These are phyloP conservation scores for Strigamia crassipes DNA, from an alignment of 2,888 invertebrate species.

Conservation along the genomic window DNA sequence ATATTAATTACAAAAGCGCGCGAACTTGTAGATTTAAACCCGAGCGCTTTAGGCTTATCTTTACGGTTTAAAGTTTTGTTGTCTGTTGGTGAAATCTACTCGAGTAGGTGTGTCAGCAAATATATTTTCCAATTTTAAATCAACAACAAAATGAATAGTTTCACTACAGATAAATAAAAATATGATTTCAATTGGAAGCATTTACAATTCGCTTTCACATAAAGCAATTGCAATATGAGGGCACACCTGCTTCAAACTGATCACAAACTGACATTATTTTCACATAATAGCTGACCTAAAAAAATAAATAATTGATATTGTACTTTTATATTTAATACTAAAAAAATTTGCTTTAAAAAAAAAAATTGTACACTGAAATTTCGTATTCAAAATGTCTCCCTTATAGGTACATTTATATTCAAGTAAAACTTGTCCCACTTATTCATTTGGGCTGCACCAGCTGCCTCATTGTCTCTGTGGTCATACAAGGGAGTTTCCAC, in stretches of 20 bases:
- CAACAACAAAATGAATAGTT: too few relatives aligned
- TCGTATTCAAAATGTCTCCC: background rate
- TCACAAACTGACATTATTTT: constrained; percentile 9
- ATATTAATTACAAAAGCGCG: background rate
- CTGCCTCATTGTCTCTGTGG: constrained; percentile 18
- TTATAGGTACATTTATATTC: background rate
- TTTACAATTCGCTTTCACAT: background rate
- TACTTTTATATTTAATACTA: background rate
- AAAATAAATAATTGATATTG: background rate
- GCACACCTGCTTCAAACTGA: constrained; percentile 10
- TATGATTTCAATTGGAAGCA: too few relatives aligned
- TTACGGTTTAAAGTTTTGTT: too few relatives aligned
- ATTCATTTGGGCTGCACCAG: background rate
- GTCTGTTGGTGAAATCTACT: too few relatives aligned
- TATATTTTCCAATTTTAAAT: too few relatives aligned
- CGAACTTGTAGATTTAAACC: background rate
- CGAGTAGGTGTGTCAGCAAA: too few relatives aligned
- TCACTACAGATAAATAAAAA: too few relatives aligned
- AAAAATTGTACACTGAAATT: background rate
- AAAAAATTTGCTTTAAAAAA: background rate
- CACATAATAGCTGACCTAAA: background rate
- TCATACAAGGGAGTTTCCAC: constrained; percentile 21
- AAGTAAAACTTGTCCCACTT: constrained; percentile 27
- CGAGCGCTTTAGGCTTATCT: background rate
- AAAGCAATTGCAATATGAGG: background rate